Evolutionary conservation across 2,797 vertebrate species (phyloP), one percentile per base, ranked within the genome.

Genomic region (Loriculus beryllinus): DNA sequence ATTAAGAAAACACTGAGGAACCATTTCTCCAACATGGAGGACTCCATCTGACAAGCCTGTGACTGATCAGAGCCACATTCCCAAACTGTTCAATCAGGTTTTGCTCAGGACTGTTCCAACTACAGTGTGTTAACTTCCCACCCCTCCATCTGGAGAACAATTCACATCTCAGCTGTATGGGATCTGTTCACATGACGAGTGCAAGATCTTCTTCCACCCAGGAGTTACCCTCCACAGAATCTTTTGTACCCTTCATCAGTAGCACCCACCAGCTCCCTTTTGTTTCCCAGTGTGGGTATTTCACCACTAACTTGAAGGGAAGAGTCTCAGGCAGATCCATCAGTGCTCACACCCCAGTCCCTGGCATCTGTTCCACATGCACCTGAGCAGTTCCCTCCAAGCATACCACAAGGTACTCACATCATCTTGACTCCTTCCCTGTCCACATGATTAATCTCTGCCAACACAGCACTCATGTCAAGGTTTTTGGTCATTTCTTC

Each of bases 401-500:
- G 51, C 64, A 33, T 39, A 39, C 31, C 51, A 7, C 0, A 1
- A 28, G 31, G 37, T 48, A 98, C 99, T 98, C 97, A 99, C 99
- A 99, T 99, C 98, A 99, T 98, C 97, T 98, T 99, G 95, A 98
- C 97, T 45, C 98, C 97, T 98, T 99, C 97, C 92, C 98, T 92
- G 88, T 97, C 98, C 17, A 72, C 96, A 2, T 98, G 98, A 35
- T 92, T 87, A 60, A 98, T 98, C 93, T 99, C 99, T 47, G 99
- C 98, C 62, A 99, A 98, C 82, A 99, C 99, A 28, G 99, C 98
- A 40, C 98, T 99, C 68, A 99, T 99, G 91, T 99, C 99, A 82
- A 99, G 98, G 97, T 99, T 99, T 98, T 99, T 99, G 15, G 99
- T 99, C 97, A 99, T 99, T 97, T 99, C 99, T 95, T 99, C 99